phyloP scores from a whole-genome alignment of 2,888 invertebrate genomes.

The Scaeva pyrastri region DNA sequence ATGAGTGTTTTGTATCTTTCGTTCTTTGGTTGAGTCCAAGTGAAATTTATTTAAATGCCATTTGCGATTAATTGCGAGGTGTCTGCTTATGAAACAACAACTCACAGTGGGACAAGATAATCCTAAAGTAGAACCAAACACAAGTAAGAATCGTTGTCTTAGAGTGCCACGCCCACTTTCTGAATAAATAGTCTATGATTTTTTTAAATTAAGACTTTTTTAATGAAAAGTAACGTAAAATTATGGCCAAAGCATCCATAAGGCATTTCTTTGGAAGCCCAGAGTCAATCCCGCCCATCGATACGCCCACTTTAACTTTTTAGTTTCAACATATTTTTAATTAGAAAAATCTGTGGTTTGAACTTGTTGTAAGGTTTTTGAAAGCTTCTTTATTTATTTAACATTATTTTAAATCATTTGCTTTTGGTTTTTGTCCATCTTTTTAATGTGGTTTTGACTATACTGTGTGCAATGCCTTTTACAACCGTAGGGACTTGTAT shows the following conservation, averaged over 20 bases:
- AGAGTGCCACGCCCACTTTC: too few species aligned
- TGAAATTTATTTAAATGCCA: constrained; percentile 68
- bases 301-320: too few species aligned
- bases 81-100: constrained; percentile 50
- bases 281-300: too few species aligned
- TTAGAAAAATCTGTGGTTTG: too few species aligned
- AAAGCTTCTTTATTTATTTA: background rate
- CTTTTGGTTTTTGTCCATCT: background rate
- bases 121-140: background rate
- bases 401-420: background rate
- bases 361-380: too few species aligned
- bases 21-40: background rate
- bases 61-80: constrained; percentile 72
- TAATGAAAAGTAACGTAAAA: too few species aligned
- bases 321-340: too few species aligned
- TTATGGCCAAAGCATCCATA: too few species aligned
- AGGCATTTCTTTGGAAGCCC: too few species aligned
- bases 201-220: too few species aligned
- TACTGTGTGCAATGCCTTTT: background rate
- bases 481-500: background rate
- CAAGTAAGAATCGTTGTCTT: too few species aligned
- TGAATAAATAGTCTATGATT: too few species aligned
- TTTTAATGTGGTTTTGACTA: background rate
- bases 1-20: constrained; percentile 9
- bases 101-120: background rate